Evolutionary conservation across 2,113 vertebrate genomes (phyloP), one percentile per base, ranked within the genome.

Genomic region (Orcinus orca): DNA sequence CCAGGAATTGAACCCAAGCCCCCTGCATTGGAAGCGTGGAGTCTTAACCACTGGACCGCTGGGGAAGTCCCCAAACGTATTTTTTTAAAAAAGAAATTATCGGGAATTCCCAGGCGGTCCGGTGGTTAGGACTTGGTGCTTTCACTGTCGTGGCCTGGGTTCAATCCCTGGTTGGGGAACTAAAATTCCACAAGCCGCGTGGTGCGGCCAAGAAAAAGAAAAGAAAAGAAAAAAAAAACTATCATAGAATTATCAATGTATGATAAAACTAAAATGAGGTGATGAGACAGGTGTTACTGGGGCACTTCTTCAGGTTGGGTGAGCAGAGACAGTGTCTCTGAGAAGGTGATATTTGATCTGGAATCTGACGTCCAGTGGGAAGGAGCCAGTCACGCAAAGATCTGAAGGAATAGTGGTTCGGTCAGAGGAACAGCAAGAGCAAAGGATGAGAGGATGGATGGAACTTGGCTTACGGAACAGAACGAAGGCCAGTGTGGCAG

Each of bases 131-230:
- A 77, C 44, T 60, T 9, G 18, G 74, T 50, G 9, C 44, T 77
- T 50, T 29, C 29, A 77, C 17, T 50, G 44, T 17, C 6, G 50
- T 17, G 50, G 74, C 29, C 31, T 29, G 50, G 29, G 9, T 50
- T 77, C 74, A 77, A 0, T 77, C 29, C 74, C 74, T 33, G 29
- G 5, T 77, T 8, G 17, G 74, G 17, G 74, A 50, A 50, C 44
- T 50, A 77, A 77, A 77, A 31, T 20, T 29, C 17, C 74, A 50
- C 74, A 44, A 76, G 18, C 44, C 17, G 18, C 0, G 2, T 11
- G 44, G 74, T 8, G 20, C 0, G 0, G 44, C 26, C 18, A 44
- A 25, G 23, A 0, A 76, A 29, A n/a, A 50, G 12, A 3, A 50
- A 50, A 50, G 50, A 53, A 53, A 53, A 53, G 50, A 3, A 29